Evolutionary conservation across 1,140 invertebrate species (phyloP).

Genomic region (Leptopilina clavipes): DNA sequence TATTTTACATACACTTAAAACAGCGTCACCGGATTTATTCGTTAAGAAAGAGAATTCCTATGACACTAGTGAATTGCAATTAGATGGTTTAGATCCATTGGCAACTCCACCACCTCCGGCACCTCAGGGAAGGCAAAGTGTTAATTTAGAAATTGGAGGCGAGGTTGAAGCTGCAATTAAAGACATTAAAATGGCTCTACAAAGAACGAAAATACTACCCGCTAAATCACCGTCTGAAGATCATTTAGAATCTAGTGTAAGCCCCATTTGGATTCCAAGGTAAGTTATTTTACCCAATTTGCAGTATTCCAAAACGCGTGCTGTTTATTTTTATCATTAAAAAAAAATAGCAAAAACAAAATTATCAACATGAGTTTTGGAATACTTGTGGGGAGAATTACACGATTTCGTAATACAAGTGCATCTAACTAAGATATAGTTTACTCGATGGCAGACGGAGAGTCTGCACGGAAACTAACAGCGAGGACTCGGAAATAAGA

Average conservation of each 20-base stretch:
- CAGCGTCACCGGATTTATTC: constrained; percentile 72
- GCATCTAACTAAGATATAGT: constrained; percentile 74
- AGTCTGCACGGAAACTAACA: constrained; percentile 70
- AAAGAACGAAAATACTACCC: constrained; percentile 83
- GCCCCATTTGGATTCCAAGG: constrained; percentile 82
- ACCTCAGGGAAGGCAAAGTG: constrained; percentile 76
- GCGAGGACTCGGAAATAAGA: constrained; percentile 69
- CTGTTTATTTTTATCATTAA: constrained; percentile 25
- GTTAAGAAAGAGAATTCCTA: constrained; percentile 74
- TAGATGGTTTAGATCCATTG: constrained; percentile 80
- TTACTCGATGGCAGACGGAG: constrained; percentile 72
- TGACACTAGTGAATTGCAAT: constrained; percentile 73
- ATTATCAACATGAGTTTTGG: constrained; percentile 54
- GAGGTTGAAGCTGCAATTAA: constrained; percentile 86
- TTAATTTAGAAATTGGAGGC: constrained; percentile 66
- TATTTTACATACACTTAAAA: constrained; percentile 67
- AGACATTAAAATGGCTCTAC: constrained; percentile 86
- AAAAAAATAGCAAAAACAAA: no score
- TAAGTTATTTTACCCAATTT: constrained; percentile 58
- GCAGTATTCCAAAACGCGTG: constrained; percentile 52
- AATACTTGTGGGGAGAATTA: constrained; percentile 52
- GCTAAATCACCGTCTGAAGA: constrained; percentile 74
- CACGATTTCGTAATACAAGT: constrained; percentile 55
- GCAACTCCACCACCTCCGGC: constrained; percentile 82
- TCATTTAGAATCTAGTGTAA: constrained; percentile 70